phyloP scores from a whole-genome alignment of 2,797 vertebrate genomes.

The Sebastes matsubarae region DNA sequence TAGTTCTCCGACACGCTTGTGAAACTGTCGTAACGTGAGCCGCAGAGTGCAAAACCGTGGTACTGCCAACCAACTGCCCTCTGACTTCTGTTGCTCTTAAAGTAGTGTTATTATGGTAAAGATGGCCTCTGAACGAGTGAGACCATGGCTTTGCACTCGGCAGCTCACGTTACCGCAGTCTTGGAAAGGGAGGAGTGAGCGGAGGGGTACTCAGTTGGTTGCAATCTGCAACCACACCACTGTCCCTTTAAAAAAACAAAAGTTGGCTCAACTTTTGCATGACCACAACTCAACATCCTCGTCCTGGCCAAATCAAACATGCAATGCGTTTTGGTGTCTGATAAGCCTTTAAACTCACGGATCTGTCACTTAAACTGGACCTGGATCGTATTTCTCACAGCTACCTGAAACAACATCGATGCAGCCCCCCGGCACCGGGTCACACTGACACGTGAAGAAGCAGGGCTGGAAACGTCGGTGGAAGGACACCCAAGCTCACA shows the following conservation, averaged over 20 bases:
- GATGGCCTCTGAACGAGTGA: too few species aligned
- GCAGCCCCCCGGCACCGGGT: background rate
- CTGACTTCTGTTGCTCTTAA: too few species aligned
- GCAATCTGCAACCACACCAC: too few species aligned
- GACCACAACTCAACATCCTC: background rate
- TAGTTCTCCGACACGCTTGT: too few species aligned
- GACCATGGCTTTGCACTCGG: too few species aligned
- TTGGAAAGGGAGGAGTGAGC: too few species aligned
- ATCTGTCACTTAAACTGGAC: background rate
- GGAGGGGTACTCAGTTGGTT: too few species aligned
- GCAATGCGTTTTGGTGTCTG: background rate
- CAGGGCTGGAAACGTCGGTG: slow-evolving; percentile 8
- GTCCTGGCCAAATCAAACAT: background rate
- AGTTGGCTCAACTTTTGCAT: background rate
- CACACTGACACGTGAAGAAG: slow-evolving; percentile 28
- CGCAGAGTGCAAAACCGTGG: too few species aligned
- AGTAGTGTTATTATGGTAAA: too few species aligned
- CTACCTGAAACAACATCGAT: background rate
- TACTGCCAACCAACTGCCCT: accelerated
- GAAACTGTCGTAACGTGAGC: too few species aligned
- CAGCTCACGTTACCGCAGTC: too few species aligned
- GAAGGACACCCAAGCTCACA: background rate
- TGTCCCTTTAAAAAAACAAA: background rate
- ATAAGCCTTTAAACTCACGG: background rate
- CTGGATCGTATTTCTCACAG: background rate